Evolutionary conservation across 2,113 vertebrate genomes (phyloP).

Genomic region (Alouatta palliata): DNA sequence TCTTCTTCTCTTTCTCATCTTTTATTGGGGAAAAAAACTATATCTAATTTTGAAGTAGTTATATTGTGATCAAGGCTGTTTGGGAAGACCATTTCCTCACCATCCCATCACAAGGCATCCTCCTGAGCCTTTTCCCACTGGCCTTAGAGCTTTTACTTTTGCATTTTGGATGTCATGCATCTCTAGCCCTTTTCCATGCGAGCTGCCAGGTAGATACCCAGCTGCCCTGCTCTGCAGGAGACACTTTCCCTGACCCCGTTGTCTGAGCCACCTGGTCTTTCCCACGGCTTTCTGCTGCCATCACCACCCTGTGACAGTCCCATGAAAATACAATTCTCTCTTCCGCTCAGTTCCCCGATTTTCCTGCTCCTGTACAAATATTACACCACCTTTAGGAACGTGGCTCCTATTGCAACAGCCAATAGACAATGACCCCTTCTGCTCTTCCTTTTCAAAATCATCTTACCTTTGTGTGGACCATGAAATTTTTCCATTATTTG

Average conservation of each 20-base stretch:
- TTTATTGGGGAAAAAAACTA: background rate
- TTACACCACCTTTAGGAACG: too few relatives aligned
- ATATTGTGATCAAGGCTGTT: background rate
- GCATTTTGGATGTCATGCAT: rapidly evolving
- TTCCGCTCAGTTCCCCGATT: background rate
- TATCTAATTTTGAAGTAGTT: background rate
- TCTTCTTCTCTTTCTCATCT: background rate
- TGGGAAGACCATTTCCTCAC: background rate
- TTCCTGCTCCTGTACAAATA: too few relatives aligned
- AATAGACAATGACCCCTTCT: rapidly evolving
- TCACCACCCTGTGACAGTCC: background rate
- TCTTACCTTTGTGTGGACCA: background rate
- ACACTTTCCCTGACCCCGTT: rapidly evolving
- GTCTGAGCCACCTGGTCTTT: background rate
- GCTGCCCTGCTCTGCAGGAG: too few relatives aligned
- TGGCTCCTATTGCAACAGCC: rapidly evolving
- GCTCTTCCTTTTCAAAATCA: background rate
- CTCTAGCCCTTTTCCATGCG: rapidly evolving
- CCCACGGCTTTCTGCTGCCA: rapidly evolving
- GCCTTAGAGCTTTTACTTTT: background rate
- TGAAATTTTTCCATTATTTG: background rate
- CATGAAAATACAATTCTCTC: rapidly evolving
- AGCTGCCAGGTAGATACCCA: rapidly evolving
- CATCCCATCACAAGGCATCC: rapidly evolving
- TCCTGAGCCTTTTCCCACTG: rapidly evolving